Conservation (phyloP, 2,797 vertebrate species). For the Thripadectes ignobilis region DNA sequence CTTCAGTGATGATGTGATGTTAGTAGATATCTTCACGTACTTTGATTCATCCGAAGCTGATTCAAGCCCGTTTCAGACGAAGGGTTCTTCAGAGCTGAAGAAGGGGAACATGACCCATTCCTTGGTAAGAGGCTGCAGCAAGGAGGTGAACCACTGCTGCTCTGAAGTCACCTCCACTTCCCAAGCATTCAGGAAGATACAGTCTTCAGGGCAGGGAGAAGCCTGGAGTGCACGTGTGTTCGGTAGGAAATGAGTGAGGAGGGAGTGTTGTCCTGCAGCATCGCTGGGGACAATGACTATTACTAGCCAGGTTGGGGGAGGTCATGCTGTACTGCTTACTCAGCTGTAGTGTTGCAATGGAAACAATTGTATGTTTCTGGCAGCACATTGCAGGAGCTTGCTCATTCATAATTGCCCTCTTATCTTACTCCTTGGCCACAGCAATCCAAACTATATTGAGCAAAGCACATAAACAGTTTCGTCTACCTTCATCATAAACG, state of each 20-base stretch:
- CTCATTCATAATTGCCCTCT: conserved; percentile 50
- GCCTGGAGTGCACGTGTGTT: neutral
- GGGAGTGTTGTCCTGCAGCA: conserved; percentile 30
- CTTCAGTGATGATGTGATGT: neutral
- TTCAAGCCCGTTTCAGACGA: neutral
- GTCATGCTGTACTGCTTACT: conserved; percentile 1
- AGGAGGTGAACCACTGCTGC: neutral
- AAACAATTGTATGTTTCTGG: conserved; percentile 5
- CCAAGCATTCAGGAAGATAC: neutral
- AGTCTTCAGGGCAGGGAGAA: neutral
- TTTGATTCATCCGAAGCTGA: neutral
- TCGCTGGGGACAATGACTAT: neutral
- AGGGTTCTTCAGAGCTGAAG: neutral
- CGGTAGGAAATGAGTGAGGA: conserved; percentile 28
- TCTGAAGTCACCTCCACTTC: neutral
- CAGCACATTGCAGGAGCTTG: conserved; percentile 17
- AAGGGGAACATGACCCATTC: neutral
- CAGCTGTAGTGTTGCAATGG: conserved; percentile 50
- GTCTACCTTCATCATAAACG: neutral
- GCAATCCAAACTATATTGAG: conserved; percentile 28
- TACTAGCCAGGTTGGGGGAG: neutral
- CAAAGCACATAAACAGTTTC: conserved; percentile 55
- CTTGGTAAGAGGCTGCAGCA: neutral
- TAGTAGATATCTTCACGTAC: neutral
- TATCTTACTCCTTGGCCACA: conserved; percentile 26